A percentile compares a stretch with the other conserved stretches of the same genome.
Conservation (phyloP, 2,797 vertebrate genomes). For the Molossus molossus region DNA sequence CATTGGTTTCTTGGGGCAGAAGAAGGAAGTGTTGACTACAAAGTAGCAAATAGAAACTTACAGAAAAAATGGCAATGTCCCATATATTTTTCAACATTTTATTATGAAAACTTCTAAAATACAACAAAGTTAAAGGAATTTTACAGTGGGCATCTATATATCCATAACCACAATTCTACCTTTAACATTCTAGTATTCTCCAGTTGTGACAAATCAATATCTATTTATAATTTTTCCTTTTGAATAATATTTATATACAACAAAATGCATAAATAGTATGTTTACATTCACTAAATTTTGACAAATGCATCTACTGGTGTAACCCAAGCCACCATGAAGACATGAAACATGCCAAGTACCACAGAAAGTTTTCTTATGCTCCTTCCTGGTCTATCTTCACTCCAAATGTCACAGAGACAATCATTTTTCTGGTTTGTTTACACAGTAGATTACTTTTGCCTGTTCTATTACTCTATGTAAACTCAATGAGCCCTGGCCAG, state of each 20-base stretch:
- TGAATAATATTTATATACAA: conserved; percentile 8
- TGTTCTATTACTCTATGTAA: neutral
- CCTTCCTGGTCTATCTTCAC: neutral
- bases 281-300: neutral
- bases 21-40: neutral
- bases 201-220: neutral
- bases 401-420: neutral
- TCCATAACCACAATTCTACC: neutral
- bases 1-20: neutral
- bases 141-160: neutral
- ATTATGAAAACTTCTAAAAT: conserved; percentile 10
- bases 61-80: neutral
- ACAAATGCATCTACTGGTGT: neutral
- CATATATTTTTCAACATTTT: conserved; percentile 16
- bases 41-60: conserved; percentile 20
- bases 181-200: neutral
- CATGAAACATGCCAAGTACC: neutral
- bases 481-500: too few relatives aligned
- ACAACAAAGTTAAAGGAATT: neutral
- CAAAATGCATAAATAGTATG: neutral
- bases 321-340: neutral
- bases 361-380: neutral
- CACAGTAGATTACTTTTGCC: neutral
- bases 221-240: neutral
- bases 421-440: neutral